Evolutionary conservation across 2,797 vertebrate genomes (phyloP), one percentile per base, ranked within the genome.

Genomic region (Enteromius unitaeniatus): DNA sequence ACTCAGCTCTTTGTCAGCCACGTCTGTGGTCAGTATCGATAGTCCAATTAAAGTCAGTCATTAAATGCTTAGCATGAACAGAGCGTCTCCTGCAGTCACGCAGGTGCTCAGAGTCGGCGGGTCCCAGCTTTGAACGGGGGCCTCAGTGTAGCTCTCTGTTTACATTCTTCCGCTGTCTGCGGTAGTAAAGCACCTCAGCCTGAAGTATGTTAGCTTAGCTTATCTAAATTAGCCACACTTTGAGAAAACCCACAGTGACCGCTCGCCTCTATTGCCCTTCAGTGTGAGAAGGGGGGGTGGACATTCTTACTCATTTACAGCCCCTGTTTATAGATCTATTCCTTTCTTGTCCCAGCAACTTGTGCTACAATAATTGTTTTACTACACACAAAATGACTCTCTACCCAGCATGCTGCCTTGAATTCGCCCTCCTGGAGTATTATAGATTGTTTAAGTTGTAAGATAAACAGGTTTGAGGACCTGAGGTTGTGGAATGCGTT

Each of bases 401-500:
- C 17, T 80, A 80, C 45, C 42, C 78, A 40, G n/a, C 42, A 37
- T 76, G 82, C 42, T 83, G 80, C 67, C 68, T 84, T 83, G 76
- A 40, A 51, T 65, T 80, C 76, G 75, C 64, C 68, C 82, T 81
- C 45, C 77, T 81, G 69, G 64, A 76, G 79, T 58, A 87, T 89
- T 86, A 85, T 89, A 85, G 85, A 86, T 86, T 88, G 86, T 87
- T 87, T 83, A 47, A 84, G 89, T 58, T 81, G 85, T 84, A 86
- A 91, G 83, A 91, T 93, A 94, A 94, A 93, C 90, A 91, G 85
- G 86, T 91, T 78, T 26, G 74, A 89, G 87, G 85, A 86, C 84
- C 86, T 86, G 55, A 76, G 84, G 72, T 86, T 82, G 87, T 87
- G 91, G 91, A 86, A 89, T 89, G 90, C 88, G 92, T 88, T 91